Base-by-base conservation (phyloP, 2,888 invertebrate genomes). In the Eupelmus urozonus region DNA sequence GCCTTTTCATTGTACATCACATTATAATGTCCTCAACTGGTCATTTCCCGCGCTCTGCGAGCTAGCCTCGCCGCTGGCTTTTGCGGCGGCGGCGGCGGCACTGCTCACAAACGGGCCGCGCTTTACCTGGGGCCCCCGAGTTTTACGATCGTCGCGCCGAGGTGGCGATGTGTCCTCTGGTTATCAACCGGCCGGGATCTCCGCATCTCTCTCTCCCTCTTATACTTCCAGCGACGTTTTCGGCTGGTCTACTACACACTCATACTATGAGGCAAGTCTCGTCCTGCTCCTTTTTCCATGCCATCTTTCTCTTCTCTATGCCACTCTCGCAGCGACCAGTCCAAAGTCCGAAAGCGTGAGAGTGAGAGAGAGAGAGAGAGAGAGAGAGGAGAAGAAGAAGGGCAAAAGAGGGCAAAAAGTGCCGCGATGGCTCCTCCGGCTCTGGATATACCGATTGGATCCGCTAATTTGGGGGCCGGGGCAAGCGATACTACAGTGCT, bases 101-200 rank as follows among this genome's bases (percentile, higher is more conserved):
- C 81, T 20, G 71, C 79, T 81, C 82, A 84, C 85, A 88, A 88
- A 88, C 86, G 86, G 81, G 83, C 87, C 88, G 89, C 88, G 83
- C 84, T 87, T 87, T 88, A 88, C 88, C 88, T 88, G 88, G 82
- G 66, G 69, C 73, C 75, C 55, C 85, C 86, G 87, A 88, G 87
- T 89, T 89, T 89, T 89, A 89, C 89, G 89, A 89, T 88, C 88
- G 87, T 88, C 88, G 88, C 87, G 87, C 82, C 88, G 87, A 89
- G 89, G 89, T 89, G 89, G 88, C 88, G 88, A 89, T 89, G 89
- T 88, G 88, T 88, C 88, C 88, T 84, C 85, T 83, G 85, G 87
- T 89, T 89, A 89, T 89, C 89, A 69, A 73, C 40, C 63, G 42
- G 67, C 67, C 76, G 79, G 73, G 73, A 79, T 79, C 85, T 78